Evolutionary conservation across 2,888 invertebrate species (phyloP), one percentile per base, ranked within the genome.

Genomic region (Andrena dorsata): DNA sequence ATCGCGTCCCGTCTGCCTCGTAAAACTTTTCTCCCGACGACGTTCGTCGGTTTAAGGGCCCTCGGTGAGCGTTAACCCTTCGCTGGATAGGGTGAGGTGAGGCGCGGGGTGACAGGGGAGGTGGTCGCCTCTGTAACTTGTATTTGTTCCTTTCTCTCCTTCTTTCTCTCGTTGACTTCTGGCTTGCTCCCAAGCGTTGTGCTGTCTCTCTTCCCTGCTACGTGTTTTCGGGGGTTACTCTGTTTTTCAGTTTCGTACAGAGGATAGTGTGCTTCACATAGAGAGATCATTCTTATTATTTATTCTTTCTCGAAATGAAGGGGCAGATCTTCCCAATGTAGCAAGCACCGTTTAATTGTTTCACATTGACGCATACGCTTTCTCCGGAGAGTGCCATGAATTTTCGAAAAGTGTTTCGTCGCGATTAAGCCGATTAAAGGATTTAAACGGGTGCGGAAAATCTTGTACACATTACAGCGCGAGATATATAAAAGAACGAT

Each of bases 1-100:
- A 30, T 63, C 63, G 69, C 49, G 63, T 64, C 69, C 51, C 63
- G 75, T 68, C 78, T 68, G 78, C 61, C 74, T 74, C 41, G 74
- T 60, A 32, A 66, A 68, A 51, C 30, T 28, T 56, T n/a, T 13
- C 20, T 47, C 63, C 35, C 64, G 47, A 58, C 72, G 41, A 64
- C 51, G 61, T 47, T 65, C 58, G 58, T 58, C 49, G 65, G 68
- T 69, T 75, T 35, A 41, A 75, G 69, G 76, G 75, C 56, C 53
- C 56, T 79, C 64, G 75, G 75, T 75, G 35, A 79, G 75, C 75
- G 78, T 79, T 69, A 75, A 66, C 66, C 80, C 72, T 78, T 72
- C 61, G 56, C 51, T 64, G 47, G 35, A 28, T 68, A 68, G 80
- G 72, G 66, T 41, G 64, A 32, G 65, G 60, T 77, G 53, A 28